These are phyloP conservation scores for Asarcornis scutulata DNA, from an alignment of 2,113 vertebrate genomes.

Conservation along the genomic window DNA sequence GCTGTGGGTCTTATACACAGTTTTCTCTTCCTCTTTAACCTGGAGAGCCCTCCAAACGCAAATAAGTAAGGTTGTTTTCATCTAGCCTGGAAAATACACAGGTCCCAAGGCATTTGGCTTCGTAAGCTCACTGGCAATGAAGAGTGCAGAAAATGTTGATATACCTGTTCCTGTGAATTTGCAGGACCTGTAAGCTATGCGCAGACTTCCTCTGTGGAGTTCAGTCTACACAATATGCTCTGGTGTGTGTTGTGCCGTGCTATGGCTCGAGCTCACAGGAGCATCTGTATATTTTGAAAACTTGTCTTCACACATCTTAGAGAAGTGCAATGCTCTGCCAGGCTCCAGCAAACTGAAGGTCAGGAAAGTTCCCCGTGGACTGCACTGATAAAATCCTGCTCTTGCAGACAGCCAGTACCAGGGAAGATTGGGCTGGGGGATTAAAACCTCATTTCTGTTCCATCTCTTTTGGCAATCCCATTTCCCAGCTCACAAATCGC, in stretches of 20 bases:
- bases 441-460: conserved; percentile 65
- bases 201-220: not conserved
- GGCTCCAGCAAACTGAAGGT: conserved; percentile 56
- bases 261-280: not conserved
- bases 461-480: conserved; percentile 38
- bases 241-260: not conserved
- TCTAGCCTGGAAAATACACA: not conserved
- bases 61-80: not conserved
- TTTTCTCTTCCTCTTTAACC: conserved; percentile 8
- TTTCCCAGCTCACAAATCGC: conserved; percentile 53
- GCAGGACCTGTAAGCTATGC: not conserved
- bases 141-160: not conserved
- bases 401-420: not conserved
- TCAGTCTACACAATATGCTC: not conserved
- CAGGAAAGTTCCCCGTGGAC: conserved; percentile 30
- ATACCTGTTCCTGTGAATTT: not conserved
- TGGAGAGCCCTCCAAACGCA: not conserved
- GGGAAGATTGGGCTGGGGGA: conserved; percentile 39
- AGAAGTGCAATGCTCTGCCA: not conserved
- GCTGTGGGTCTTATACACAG: not conserved
- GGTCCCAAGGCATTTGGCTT: not conserved
- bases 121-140: not conserved
- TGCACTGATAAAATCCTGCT: conserved; percentile 40
- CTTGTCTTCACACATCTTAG: conserved; percentile 9
- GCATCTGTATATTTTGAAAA: conserved; percentile 8